Conservation (phyloP, 2,888 invertebrate genomes). For the Cheilosia vernalis region DNA sequence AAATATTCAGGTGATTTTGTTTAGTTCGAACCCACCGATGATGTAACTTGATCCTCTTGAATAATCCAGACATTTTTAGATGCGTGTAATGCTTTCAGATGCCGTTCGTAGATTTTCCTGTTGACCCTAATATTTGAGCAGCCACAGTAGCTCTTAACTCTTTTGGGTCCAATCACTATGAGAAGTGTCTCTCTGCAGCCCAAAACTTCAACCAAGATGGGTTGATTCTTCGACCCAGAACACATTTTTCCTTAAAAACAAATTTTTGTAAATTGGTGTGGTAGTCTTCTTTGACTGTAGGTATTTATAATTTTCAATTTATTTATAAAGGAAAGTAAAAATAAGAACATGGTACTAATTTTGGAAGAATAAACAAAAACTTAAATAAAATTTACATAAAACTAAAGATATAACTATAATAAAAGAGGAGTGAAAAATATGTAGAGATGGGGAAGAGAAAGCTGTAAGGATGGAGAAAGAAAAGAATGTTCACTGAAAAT, state of each 20-base stretch:
- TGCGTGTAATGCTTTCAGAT: not conserved
- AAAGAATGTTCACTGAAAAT: too few relatives aligned
- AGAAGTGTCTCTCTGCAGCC: not conserved
- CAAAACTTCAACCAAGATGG: not conserved
- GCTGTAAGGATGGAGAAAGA: too few relatives aligned
- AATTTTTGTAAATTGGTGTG: not conserved
- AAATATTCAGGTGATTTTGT: not conserved
- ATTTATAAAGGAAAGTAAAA: too few relatives aligned
- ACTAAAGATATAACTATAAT: too few relatives aligned
- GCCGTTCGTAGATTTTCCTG: not conserved
- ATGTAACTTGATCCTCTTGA: too few relatives aligned
- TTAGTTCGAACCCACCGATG: not conserved
- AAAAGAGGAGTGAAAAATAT: too few relatives aligned
- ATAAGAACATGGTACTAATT: too few relatives aligned
- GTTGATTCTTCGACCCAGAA: not conserved
- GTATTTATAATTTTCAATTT: too few relatives aligned
- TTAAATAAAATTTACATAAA: too few relatives aligned
- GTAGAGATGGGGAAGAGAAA: too few relatives aligned
- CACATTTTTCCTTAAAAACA: not conserved
- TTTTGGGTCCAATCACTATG: not conserved
- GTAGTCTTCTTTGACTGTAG: too few relatives aligned
- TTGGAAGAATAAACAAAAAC: too few relatives aligned
- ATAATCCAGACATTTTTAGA: not conserved
- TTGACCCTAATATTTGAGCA: not conserved
- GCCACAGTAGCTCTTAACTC: not conserved